Evolutionary conservation across 1,140 invertebrate genomes (phyloP), one percentile per base, ranked within the genome.

Genomic region (Daktulosphaira vitifoliae): DNA sequence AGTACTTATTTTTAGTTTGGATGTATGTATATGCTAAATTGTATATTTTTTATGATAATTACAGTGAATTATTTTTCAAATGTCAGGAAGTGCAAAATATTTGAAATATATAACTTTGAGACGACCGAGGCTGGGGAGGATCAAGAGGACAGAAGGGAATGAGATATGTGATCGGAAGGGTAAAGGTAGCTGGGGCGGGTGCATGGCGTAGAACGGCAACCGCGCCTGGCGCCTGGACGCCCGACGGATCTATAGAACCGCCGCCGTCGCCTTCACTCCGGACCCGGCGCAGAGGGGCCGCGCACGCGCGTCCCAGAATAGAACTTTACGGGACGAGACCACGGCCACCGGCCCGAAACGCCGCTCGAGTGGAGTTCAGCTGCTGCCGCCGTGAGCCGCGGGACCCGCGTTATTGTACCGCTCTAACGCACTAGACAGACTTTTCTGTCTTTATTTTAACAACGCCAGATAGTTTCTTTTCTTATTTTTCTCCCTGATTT

Each of bases 241-340:
- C 56, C 56, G 56, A 62, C 56, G 56, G 56, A 62, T 62, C 56
- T 25, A 62, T 62, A 62, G 56, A 39, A 62, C 25, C 56, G 16
- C 56, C 56, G 56, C 25, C 53, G 23, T 26, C 38, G 25, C 42
- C 54, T 23, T 46, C 39, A 33, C 29, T 33, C 54, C 39, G 38
- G n/a, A 33, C 52, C 53, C 38, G 53, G 38, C 52, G 22, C 16
- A 8, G 16, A 23, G 25, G 16, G 54, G 54, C 25, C 56, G 56
- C 56, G 56, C 56, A 62, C 56, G 56, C 56, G 56, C 56, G 56
- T 62, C 56, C 56, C 56, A 62, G 56, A 62, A 62, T 62, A 62
- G 56, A 62, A 62, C 42, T 62, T 48, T 48, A 20, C 56, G 42
- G 42, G 26, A 62, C 56, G 29, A 33, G 26, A 23, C 25, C 25